phyloP scores from a whole-genome alignment of 2,797 vertebrate genomes.

The Eulemur albifrons region DNA sequence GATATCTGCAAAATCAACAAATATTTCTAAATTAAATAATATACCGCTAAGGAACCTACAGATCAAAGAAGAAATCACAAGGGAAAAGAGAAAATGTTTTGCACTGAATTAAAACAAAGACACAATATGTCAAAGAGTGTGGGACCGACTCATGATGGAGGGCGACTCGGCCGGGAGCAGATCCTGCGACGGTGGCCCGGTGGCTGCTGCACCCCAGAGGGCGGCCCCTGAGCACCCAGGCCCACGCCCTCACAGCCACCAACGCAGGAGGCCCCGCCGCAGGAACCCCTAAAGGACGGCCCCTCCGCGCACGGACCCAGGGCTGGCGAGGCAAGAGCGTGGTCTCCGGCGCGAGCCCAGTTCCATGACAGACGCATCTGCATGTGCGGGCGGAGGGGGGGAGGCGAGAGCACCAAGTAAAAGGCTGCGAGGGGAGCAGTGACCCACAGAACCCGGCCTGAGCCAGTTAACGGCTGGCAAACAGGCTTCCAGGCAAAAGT shows the following conservation, averaged over 20 bases:
- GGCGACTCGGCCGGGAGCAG: not conserved
- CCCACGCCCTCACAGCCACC: not conserved
- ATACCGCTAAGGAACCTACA: not conserved
- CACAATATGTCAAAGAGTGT: not conserved
- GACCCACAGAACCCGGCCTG: not conserved
- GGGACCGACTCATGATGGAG: not conserved
- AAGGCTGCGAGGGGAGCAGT: not conserved
- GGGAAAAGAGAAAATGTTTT: not conserved
- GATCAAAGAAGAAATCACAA: slow-evolving; percentile 37
- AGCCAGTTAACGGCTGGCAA: not conserved
- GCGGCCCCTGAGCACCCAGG: not conserved
- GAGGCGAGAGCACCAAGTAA: not conserved
- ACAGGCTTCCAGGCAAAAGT: not conserved
- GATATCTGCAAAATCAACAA: slow-evolving; percentile 17
- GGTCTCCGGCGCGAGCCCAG: not conserved
- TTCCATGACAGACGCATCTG: not conserved
- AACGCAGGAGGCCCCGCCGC: not conserved
- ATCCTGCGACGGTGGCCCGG: not conserved
- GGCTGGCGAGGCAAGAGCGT: not conserved
- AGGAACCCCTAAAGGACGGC: not conserved
- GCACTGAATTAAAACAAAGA: slow-evolving; percentile 35
- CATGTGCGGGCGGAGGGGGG: not conserved
- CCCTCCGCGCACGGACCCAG: not conserved
- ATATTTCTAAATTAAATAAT: slow-evolving; percentile 42
- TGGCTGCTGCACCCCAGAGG: not conserved